Evolutionary conservation across 2,797 vertebrate species (phyloP).

Genomic region (Anniella stebbinsi): DNA sequence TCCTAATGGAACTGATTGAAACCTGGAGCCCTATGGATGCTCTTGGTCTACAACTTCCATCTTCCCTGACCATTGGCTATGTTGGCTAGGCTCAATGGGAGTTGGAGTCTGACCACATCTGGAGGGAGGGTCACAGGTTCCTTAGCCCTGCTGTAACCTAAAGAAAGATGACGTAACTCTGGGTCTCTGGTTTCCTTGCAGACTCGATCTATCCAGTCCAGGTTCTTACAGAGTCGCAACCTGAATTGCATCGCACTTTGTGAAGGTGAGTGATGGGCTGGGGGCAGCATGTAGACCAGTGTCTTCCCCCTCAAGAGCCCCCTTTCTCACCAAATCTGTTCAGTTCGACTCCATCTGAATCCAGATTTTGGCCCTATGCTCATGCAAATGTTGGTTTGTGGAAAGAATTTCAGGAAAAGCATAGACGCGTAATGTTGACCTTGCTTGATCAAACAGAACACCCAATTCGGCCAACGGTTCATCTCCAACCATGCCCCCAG

Average conservation of each 20-base stretch:
- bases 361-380: neutral
- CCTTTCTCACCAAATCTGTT: neutral
- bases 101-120: neutral
- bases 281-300: too few relatives aligned
- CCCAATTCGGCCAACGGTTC: neutral
- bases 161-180: neutral
- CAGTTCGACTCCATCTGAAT: neutral
- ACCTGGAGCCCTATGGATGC: neutral
- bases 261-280: conserved; percentile 86
- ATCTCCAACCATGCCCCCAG: neutral
- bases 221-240: conserved; percentile 98
- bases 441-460: neutral
- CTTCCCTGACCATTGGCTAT: neutral
- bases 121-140: neutral
- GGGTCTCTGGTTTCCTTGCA: conserved; percentile 66
- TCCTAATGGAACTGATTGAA: neutral
- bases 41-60: neutral
- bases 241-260: conserved; percentile 99
- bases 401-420: neutral
- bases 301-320: accelerated
- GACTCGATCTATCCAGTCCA: conserved; percentile 97
- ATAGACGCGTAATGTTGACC: neutral
- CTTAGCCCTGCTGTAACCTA: too few relatives aligned
- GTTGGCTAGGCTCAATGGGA: neutral
- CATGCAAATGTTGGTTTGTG: neutral